Conservation (phyloP, 1,140 invertebrate species). For the Amphibalanus amphitrite region DNA sequence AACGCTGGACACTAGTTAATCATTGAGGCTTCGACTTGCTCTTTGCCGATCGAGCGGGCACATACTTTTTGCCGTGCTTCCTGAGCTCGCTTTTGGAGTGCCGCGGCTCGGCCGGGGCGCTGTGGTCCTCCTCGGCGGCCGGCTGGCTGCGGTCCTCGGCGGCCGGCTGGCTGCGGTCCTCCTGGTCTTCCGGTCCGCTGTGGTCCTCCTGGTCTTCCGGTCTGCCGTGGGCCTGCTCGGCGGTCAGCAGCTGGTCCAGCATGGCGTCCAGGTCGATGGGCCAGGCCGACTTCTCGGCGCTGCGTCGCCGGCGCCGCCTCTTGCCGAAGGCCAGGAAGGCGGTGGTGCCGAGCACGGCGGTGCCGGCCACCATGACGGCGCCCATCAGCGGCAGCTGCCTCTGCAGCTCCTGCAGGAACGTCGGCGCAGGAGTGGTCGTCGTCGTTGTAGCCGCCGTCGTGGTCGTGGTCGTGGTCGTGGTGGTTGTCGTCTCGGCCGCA, state of each 20-base stretch:
- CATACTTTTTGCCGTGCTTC: background rate
- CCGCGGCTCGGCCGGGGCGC: too few relatives aligned
- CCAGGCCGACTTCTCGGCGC: background rate
- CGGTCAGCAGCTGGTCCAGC: background rate
- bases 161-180: too few relatives aligned
- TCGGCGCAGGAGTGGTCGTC: background rate
- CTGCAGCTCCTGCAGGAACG: background rate
- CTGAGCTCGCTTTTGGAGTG: background rate
- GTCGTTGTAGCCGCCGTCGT: background rate
- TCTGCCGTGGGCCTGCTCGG: background rate
- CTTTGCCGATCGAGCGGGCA: background rate
- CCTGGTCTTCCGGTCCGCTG: too few relatives aligned
- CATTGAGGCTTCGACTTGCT: background rate
- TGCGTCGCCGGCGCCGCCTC: background rate
- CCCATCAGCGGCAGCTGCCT: background rate
- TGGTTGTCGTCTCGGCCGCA: background rate
- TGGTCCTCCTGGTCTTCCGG: too few relatives aligned
- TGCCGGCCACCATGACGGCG: background rate
- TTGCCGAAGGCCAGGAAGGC: background rate
- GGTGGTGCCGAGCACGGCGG: background rate
- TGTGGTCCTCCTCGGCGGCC: background rate
- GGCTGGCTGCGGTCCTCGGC: too few relatives aligned
- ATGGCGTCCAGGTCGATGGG: conserved; percentile 3
- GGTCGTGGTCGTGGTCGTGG: background rate
- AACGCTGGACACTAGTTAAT: too few relatives aligned